Percentiles rank a stretch among this genome's conserved stretches.
phyloP scores from a whole-genome alignment of 2,113 vertebrate genomes.

The Nothoprocta perdicaria region DNA sequence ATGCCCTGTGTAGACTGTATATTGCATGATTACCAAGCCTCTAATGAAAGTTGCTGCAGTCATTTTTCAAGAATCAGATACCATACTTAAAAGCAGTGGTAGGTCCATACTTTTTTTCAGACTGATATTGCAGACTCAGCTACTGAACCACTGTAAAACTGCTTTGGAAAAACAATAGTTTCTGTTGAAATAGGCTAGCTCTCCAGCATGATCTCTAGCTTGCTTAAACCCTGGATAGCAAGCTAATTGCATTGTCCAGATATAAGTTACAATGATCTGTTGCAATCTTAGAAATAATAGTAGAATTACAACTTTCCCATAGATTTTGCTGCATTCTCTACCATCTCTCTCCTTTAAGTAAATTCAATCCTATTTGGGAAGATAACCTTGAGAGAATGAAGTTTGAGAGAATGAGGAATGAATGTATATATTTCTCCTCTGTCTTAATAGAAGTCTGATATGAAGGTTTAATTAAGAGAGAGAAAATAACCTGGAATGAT shows the following conservation, averaged over 20 bases:
- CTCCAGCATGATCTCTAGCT: not conserved
- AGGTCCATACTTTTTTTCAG: not conserved
- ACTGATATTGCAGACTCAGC: not conserved
- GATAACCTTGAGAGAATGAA: slow-evolving; percentile 48
- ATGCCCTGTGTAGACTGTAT: fast-evolving
- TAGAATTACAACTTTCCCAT: slow-evolving; percentile 36
- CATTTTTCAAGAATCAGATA: not conserved
- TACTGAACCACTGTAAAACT: fast-evolving
- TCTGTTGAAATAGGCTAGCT: not conserved
- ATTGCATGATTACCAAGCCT: not conserved
- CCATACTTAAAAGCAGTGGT: not conserved
- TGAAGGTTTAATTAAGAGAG: slow-evolving; percentile 55
- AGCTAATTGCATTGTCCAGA: slow-evolving; percentile 50
- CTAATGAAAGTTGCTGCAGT: not conserved
- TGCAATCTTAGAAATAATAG: slow-evolving; percentile 33
- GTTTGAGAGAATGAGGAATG: not conserved
- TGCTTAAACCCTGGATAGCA: slow-evolving; percentile 17
- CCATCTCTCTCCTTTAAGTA: not conserved
- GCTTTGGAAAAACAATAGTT: not conserved
- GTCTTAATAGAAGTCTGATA: slow-evolving; percentile 50
- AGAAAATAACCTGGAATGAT: slow-evolving; percentile 26
- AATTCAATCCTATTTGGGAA: slow-evolving; percentile 34
- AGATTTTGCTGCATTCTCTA: slow-evolving; percentile 8
- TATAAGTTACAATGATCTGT: slow-evolving; percentile 27
- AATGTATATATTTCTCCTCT: slow-evolving; percentile 22